Percentiles rank a stretch among this genome's conserved stretches.
Conservation (phyloP, 2,797 vertebrate species). For the Clarias laeviceps region DNA sequence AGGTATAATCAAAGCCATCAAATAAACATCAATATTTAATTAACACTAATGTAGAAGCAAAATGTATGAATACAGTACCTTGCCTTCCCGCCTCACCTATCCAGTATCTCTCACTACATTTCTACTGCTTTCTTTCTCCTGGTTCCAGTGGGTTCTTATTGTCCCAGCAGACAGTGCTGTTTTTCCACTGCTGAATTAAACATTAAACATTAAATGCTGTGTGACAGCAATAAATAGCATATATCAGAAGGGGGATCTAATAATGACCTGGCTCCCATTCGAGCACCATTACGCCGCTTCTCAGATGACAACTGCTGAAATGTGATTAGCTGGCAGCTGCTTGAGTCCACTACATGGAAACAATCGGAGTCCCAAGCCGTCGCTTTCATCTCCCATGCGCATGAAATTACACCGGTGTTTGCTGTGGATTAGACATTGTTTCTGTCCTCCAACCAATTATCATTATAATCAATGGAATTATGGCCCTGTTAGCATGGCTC, state of each 20-base stretch:
- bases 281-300: conserved; percentile 87
- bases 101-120: conserved; percentile 26
- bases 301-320: conserved; percentile 90
- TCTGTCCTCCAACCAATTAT: conserved; percentile 65
- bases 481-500: conserved; percentile 60
- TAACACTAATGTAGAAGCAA: too few species aligned
- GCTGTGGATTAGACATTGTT: conserved; percentile 61
- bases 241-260: conserved; percentile 96
- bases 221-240: conserved; percentile 99
- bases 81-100: not conserved
- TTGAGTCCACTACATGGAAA: conserved; percentile 92
- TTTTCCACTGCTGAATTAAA: conserved; percentile 92
- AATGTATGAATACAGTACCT: not conserved
- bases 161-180: conserved; percentile 79
- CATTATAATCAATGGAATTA: conserved; percentile 64
- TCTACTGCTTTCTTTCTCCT: conserved; percentile 69
- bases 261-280: conserved; percentile 88
- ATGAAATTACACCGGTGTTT: conserved; percentile 60
- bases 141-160: conserved; percentile 85
- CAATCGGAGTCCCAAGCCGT: conserved; percentile 77
- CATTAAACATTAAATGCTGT: conserved; percentile 83
- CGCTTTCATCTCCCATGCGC: conserved; percentile 81
- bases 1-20: not conserved
- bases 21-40: not conserved
- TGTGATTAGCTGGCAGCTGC: conserved; percentile 94